These are phyloP conservation scores for Bombyx mandarina DNA, from an alignment of 1,140 invertebrate species.

Conservation along the genomic window DNA sequence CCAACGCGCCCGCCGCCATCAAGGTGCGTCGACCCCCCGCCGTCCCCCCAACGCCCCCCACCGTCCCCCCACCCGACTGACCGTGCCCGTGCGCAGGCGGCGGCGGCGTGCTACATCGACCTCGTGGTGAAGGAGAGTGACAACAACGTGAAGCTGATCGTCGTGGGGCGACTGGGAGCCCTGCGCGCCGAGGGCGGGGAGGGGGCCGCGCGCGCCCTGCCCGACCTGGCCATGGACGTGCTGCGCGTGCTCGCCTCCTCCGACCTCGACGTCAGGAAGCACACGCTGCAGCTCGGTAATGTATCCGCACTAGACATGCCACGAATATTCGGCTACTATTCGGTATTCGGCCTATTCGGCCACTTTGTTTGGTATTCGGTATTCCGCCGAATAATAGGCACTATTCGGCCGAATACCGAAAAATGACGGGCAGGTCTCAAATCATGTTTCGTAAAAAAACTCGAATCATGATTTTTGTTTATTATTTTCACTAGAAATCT, in stretches of 20 bases:
- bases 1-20: slow-evolving; percentile 95
- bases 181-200: slow-evolving; percentile 90
- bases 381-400: too few relatives aligned
- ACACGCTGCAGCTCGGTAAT: slow-evolving; percentile 83
- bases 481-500: too few relatives aligned
- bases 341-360: too few relatives aligned
- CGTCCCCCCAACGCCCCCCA: neutral
- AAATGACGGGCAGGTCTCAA: too few relatives aligned
- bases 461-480: too few relatives aligned
- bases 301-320: neutral
- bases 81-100: slow-evolving; percentile 75
- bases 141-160: slow-evolving; percentile 99
- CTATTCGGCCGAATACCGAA: too few relatives aligned
- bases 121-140: slow-evolving; percentile 99
- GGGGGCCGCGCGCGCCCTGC: slow-evolving; percentile 92
- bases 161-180: slow-evolving; percentile 93
- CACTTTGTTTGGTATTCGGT: too few relatives aligned
- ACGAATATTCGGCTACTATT: too few relatives aligned
- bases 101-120: slow-evolving; percentile 98
- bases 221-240: slow-evolving; percentile 99
- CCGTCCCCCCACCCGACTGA: neutral
- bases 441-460: neutral
- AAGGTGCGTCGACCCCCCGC: slow-evolving; percentile 73
- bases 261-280: slow-evolving; percentile 94
- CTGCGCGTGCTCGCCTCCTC: slow-evolving; percentile 93